These are phyloP conservation scores for Streptopelia turtur DNA, from an alignment of 2,797 vertebrate species.

Conservation along the genomic window DNA sequence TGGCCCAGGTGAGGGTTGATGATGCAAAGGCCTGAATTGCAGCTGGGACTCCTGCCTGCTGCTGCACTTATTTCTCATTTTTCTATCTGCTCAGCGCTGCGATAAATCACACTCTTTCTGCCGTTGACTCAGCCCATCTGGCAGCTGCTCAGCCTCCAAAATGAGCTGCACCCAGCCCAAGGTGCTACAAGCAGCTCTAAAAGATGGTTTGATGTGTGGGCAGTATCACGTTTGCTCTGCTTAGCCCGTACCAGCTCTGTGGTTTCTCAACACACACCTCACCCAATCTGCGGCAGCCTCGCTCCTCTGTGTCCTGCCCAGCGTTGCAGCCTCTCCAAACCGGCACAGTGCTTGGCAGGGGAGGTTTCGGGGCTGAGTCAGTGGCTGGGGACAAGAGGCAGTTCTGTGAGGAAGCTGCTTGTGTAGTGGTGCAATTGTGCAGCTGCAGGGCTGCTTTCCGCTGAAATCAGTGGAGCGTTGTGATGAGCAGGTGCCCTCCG, in stretches of 20 bases:
- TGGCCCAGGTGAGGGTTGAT: not conserved
- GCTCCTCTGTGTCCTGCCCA: not conserved
- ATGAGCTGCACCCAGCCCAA: not conserved
- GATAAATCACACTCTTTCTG: not conserved
- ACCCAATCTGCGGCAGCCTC: rapidly evolving
- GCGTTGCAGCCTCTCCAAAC: not conserved
- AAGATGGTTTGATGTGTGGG: not conserved
- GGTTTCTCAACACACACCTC: not conserved
- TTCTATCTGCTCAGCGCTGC: not conserved
- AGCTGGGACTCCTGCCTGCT: not conserved
- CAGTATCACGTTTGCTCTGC: not conserved
- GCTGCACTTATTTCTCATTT: not conserved
- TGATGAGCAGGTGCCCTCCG: not conserved
- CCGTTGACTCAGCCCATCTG: not conserved
- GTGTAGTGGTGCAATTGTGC: no score
- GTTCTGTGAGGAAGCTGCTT: not conserved
- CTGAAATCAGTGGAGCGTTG: not conserved
- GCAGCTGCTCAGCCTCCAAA: not conserved
- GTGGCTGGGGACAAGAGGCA: not conserved
- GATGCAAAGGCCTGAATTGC: not conserved
- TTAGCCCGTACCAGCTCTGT: no score
- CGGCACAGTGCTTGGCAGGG: not conserved
- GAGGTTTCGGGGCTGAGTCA: not conserved
- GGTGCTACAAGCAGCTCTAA: not conserved
- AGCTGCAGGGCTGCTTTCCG: not conserved